Evolutionary conservation across 2,797 vertebrate species (phyloP).

Genomic region (Bucorvus abyssinicus): DNA sequence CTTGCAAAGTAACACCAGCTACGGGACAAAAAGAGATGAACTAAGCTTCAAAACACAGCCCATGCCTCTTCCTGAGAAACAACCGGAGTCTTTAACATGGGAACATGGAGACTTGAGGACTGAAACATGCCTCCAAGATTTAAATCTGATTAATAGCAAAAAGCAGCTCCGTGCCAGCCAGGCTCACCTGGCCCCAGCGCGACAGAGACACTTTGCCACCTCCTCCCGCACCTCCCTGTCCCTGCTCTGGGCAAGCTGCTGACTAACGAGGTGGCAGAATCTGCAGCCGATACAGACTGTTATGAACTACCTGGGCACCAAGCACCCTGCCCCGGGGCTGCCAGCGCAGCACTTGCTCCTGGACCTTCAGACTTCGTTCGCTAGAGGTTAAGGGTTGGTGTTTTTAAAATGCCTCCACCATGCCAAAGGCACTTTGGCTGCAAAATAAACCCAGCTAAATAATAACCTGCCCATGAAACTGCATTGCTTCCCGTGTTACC

Average conservation of each 20-base stretch:
- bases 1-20: not conserved
- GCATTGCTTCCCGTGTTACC: not conserved
- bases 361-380: not conserved
- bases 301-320: not conserved
- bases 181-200: not conserved
- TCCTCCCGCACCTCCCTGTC: no score
- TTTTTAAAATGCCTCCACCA: not conserved
- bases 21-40: accelerated
- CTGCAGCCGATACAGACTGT: not conserved
- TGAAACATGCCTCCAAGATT: not conserved
- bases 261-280: not conserved
- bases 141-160: not conserved
- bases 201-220: not conserved
- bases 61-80: not conserved
- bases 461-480: not conserved
- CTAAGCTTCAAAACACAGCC: not conserved
- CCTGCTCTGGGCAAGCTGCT: not conserved
- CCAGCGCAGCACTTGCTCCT: accelerated
- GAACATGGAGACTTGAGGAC: not conserved
- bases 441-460: slow-evolving; percentile 5
- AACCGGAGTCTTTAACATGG: not conserved
- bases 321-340: not conserved
- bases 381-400: not conserved
- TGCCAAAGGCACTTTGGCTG: slow-evolving; percentile 3
- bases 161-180: accelerated